Conservation (phyloP, 2,113 vertebrate species). For the Phocoena phocoena region DNA sequence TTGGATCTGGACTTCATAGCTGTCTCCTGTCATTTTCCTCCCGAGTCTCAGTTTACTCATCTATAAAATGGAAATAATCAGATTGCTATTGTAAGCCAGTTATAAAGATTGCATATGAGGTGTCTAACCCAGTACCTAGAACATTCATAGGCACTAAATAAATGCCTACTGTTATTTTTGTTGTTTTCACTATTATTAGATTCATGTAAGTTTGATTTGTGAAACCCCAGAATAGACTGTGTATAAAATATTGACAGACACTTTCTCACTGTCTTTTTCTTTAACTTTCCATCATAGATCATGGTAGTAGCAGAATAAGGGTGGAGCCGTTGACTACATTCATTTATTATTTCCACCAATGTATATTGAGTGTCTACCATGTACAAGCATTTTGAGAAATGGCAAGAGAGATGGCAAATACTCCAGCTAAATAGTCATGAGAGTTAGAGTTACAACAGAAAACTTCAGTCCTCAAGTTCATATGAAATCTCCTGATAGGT, state of each 20-base stretch:
- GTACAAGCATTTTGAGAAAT: not conserved
- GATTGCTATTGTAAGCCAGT: not conserved
- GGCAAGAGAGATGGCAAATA: not conserved
- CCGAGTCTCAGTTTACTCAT: not conserved
- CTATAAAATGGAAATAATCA: not conserved
- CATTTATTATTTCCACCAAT: not conserved
- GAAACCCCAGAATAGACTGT: not conserved
- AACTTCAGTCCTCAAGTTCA: not conserved
- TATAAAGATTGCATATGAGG: not conserved
- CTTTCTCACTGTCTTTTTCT: not conserved
- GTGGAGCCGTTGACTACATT: not conserved
- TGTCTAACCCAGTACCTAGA: not conserved
- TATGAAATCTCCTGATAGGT: not conserved
- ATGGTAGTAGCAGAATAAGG: not conserved
- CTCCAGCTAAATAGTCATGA: not conserved
- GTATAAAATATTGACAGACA: not conserved
- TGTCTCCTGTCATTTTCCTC: not conserved
- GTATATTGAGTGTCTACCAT: not conserved
- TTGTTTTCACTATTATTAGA: not conserved
- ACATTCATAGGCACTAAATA: not conserved
- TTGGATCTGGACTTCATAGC: not conserved
- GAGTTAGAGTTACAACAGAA: not conserved
- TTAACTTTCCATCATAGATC: not conserved
- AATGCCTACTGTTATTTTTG: not conserved
- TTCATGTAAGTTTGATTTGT: not conserved